Evolutionary conservation across 2,797 vertebrate genomes (phyloP), one percentile per base, ranked within the genome.

Genomic region (Hyperoplus lanceolatus): DNA sequence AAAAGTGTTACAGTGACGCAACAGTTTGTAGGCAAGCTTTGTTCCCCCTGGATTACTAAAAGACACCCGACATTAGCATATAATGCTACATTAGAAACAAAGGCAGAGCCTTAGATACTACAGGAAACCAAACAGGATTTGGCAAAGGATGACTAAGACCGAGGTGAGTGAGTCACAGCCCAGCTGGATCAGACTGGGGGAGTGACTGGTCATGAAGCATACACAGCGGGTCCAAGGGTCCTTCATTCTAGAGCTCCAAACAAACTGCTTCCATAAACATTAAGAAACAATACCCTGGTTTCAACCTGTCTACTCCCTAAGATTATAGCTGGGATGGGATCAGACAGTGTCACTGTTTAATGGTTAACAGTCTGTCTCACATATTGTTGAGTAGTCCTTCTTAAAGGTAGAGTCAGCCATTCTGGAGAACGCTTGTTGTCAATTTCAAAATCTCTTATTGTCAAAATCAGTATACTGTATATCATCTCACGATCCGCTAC

Each of bases 151-250:
- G 85, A 92, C 78, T 88, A 83, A 90, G 75, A 68, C 50, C 67
- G 67, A 80, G 73, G 42, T 42, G 15, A 56, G 45, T 90, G 86
- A 93, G 78, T 90, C 92, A 92, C 59, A 75, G 49, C 68, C 39
- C 63, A 79, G 75, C 72, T 81, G 83, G 73, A 85, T 79, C 60
- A 84, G 75, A 80, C 49, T 5, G 41, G 36, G 43, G 70, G 78
- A 46, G 77, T 54, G 13, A 61, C 73, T 82, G 42, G 18, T 73
- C 49, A 68, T 86, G 63, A 89, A 88, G 77, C 69, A 79, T 29
- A 71, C 72, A 83, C 57, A 50, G 4, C 76, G 13, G 64, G 64
- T 80, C 3, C 62, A 81, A 81, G 16, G 74, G 36, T 77, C 67
- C 6, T 45, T 79, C 63, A 82, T 73, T 75, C 73, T 53, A 55